Conservation (phyloP, 2,113 vertebrate species). For the Shinisaurus crocodilurus region DNA sequence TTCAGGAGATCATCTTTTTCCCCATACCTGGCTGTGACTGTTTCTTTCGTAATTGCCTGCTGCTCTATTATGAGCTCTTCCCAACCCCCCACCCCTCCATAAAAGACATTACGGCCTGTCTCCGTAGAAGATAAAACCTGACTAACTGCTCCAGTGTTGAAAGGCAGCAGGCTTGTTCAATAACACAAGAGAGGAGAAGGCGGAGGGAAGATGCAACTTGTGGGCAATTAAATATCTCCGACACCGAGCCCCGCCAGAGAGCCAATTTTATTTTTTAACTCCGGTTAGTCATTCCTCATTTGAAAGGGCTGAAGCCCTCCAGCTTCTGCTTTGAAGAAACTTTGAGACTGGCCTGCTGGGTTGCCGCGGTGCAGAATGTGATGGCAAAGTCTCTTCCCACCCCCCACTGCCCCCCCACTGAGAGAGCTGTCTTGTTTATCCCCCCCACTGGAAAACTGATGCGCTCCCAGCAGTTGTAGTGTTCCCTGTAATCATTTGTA, state of each 20-base stretch:
- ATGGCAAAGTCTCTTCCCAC: conserved; percentile 56
- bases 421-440: conserved; percentile 70
- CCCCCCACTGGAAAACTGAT: conserved; percentile 57
- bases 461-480: conserved; percentile 54
- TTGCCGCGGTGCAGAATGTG: conserved; percentile 38
- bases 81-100: not conserved
- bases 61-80: conserved; percentile 49
- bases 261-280: conserved; percentile 66
- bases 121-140: conserved; percentile 66
- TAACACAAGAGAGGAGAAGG: not conserved
- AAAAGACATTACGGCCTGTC: conserved; percentile 65
- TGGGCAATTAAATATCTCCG: conserved; percentile 53
- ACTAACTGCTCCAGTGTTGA: conserved; percentile 55
- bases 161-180: conserved; percentile 60
- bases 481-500: conserved; percentile 66
- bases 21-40: conserved; percentile 19
- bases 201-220: conserved; percentile 34
- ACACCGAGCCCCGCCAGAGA: not conserved
- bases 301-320: conserved; percentile 42
- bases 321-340: conserved; percentile 58
- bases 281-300: conserved; percentile 39
- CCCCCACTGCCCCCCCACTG: conserved; percentile 51
- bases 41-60: conserved; percentile 52
- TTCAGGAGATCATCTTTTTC: not conserved
- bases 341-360: conserved; percentile 58